Percentiles rank a stretch among this genome's conserved stretches.
phyloP scores from a whole-genome alignment of 2,797 vertebrate species.

The Microhierax caerulescens region DNA sequence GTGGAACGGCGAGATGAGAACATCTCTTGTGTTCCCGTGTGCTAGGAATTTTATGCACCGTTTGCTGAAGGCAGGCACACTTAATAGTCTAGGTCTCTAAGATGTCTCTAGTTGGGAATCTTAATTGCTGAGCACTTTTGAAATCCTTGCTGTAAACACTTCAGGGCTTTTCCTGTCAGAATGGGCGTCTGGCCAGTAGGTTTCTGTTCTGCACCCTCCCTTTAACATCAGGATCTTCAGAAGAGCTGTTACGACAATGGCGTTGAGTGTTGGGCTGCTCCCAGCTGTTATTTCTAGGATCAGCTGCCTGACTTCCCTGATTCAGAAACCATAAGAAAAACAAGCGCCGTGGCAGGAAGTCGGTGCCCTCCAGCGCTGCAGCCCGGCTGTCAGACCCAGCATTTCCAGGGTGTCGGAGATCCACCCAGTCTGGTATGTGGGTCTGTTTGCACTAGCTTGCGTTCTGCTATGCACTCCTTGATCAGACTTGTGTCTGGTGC shows the following conservation, averaged over 20 bases:
- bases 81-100: neutral
- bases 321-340: neutral
- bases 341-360: neutral
- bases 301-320: neutral
- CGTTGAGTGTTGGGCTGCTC: neutral
- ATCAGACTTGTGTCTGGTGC: neutral
- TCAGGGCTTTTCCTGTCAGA: neutral
- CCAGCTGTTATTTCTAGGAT: neutral
- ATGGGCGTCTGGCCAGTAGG: neutral
- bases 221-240: neutral
- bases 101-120: neutral
- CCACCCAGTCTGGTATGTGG: neutral
- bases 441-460: neutral
- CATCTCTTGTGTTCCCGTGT: accelerated
- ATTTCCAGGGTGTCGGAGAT: neutral
- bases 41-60: neutral
- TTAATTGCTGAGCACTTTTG: neutral
- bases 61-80: neutral
- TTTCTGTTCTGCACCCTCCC: neutral
- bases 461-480: neutral
- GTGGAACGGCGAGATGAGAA: neutral
- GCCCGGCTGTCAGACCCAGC: neutral
- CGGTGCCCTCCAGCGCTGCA: neutral
- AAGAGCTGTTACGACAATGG: neutral
- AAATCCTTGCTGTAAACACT: neutral